Evolutionary conservation across 2,888 invertebrate genomes (phyloP).

Genomic region (Dilophus febrilis): DNA sequence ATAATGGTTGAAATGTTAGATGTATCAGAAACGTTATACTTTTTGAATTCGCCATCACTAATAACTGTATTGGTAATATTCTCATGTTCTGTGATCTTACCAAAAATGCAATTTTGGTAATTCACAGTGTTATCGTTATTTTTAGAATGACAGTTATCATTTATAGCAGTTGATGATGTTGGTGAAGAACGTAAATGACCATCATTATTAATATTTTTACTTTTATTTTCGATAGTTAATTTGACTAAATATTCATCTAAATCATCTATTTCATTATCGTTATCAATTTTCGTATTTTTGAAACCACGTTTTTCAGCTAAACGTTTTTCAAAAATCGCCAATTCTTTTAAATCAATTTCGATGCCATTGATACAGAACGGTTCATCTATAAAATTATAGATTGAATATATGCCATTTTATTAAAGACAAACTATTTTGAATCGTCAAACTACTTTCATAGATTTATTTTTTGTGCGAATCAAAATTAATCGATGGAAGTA

Average conservation of each 20-base stretch:
- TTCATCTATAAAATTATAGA: constrained; percentile 4
- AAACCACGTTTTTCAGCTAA: constrained; percentile 16
- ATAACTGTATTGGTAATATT: too few relatives aligned
- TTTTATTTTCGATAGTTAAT: constrained; percentile 12
- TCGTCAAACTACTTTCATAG: too few relatives aligned
- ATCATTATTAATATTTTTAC: background rate
- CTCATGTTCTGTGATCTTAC: too few relatives aligned
- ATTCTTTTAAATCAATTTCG: constrained; percentile 31
- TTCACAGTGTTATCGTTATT: background rate
- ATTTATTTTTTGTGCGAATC: too few relatives aligned
- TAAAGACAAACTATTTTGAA: too few relatives aligned
- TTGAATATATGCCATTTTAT: too few relatives aligned
- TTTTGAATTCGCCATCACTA: too few relatives aligned
- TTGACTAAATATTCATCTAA: constrained; percentile 28
- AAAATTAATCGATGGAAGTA: too few relatives aligned
- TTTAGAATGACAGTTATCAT: background rate
- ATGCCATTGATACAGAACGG: constrained; percentile 22
- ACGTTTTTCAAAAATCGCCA: constrained; percentile 25
- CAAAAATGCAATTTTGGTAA: too few relatives aligned
- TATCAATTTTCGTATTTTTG: background rate
- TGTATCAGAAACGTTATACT: too few relatives aligned
- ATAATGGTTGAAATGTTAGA: too few relatives aligned
- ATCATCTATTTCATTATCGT: constrained; percentile 18
- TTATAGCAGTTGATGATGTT: background rate
- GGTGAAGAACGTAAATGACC: background rate